Evolutionary conservation across 2,888 invertebrate genomes (phyloP).

Genomic region (Brachyptera risi): DNA sequence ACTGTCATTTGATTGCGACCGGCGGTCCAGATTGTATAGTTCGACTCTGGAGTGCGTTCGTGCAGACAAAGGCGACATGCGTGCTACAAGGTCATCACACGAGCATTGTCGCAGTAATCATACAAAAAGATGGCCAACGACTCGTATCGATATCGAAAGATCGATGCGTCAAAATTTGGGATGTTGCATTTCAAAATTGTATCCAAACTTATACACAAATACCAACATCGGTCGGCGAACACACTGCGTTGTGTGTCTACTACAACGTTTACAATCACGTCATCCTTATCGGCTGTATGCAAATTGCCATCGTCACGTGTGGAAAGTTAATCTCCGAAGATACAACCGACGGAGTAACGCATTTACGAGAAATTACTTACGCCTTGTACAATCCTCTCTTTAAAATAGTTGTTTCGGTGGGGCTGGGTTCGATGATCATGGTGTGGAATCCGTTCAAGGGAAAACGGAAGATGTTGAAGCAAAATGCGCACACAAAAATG

Average conservation of each 20-base stretch:
- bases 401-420: constrained; percentile 65
- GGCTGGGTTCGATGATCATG: constrained; percentile 74
- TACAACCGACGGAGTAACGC: constrained; percentile 69
- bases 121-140: constrained; percentile 61
- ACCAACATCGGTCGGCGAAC: constrained; percentile 57
- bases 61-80: constrained; percentile 60
- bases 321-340: constrained; percentile 57
- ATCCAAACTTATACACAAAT: constrained; percentile 61
- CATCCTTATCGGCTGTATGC: constrained; percentile 60
- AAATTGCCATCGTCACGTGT: constrained; percentile 60
- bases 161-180: constrained; percentile 73
- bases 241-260: constrained; percentile 49
- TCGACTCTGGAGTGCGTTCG: constrained; percentile 77
- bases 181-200: constrained; percentile 50
- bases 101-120: constrained; percentile 60
- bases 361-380: constrained; percentile 62
- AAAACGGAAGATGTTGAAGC: constrained; percentile 59
- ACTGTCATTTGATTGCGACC: constrained; percentile 35
- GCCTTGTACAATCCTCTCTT: constrained; percentile 73
- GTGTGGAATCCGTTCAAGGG: constrained; percentile 78
- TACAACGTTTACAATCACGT: constrained; percentile 65
- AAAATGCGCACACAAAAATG: constrained; percentile 63
- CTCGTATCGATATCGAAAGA: constrained; percentile 70
- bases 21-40: constrained; percentile 67
- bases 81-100: constrained; percentile 60